A percentile compares a stretch with the other conserved stretches of the same genome.
These are phyloP conservation scores for Bungarus multicinctus DNA, from an alignment of 2,113 vertebrate species.

Conservation along the genomic window DNA sequence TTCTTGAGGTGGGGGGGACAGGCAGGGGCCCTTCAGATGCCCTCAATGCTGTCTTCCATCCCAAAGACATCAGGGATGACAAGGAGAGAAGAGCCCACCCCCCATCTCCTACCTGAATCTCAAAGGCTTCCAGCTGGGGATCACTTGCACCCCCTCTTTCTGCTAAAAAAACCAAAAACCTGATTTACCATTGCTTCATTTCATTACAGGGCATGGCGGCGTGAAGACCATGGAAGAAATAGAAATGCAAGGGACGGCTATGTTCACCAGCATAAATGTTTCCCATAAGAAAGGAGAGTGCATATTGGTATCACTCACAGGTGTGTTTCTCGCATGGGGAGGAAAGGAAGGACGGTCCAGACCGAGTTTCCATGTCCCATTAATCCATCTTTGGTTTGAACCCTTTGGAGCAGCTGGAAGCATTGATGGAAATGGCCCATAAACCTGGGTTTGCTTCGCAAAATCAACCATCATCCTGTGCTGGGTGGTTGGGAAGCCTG, in stretches of 20 bases:
- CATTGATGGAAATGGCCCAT: no score
- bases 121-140: not conserved
- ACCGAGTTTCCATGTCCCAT: not conserved
- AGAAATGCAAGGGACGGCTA: fast-evolving
- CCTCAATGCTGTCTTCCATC: not conserved
- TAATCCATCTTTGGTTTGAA: not conserved
- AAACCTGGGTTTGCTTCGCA: not conserved
- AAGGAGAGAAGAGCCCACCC: not conserved
- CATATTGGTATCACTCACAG: fast-evolving
- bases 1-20: not conserved
- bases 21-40: not conserved
- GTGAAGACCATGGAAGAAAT: fast-evolving
- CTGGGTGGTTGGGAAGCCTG: not conserved
- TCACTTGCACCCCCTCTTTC: no score
- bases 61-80: not conserved
- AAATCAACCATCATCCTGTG: not conserved
- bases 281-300: fast-evolving
- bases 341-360: not conserved
- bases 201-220: no score
- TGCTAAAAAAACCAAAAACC: no score
- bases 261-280: fast-evolving
- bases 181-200: no score
- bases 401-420: not conserved
- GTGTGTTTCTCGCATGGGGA: not conserved
- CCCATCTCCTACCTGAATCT: not conserved